Base-by-base conservation (phyloP, 92 coral and sea anemone genomes). In the Siderastrea radians region DNA sequence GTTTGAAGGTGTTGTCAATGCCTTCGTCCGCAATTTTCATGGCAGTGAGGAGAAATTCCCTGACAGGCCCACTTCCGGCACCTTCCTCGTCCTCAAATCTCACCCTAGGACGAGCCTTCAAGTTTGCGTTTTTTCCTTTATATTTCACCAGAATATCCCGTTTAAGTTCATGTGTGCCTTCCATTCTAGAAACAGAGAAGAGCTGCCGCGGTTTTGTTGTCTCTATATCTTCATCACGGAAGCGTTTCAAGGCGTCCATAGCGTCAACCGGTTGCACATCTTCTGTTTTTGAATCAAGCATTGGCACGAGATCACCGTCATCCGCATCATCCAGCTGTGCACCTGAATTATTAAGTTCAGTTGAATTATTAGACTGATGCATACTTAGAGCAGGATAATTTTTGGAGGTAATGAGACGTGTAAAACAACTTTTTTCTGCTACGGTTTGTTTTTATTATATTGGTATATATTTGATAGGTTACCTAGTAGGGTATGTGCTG, bases 31-130 rank as follows among this genome's bases (percentile, higher is more conserved):
- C 89, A 26, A 87, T 50, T 79, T 90, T 90, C 86, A 90, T 82
- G 6, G 92, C 92, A 5, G 11, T 57, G 47, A 60, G 53, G 14
- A 93, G 69, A 71, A 93, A 93, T 62, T 90, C 95, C 17, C 80
- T 61, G 64, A 84, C 75, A 48, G 85, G 92, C 17, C 92, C 89
- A 75, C 89, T 77, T 51, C 91, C 92, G 15, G 84, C 93, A 51
- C 92, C 96, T 64, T 79, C 92, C 76, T 90, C 94, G 44, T 82
- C 94, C 87, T 93, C 92, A 64, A 90, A 93, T 50, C 86, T 68
- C 57, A 70, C 87, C 68, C 87, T 82, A 53, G 77, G 77, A 15
- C 68, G 79, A 53, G 87, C 87, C 15, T 82, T 82, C n/a, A 71
- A 72, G 72, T 83, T 83, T 9, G 90, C 54, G 5, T 11, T 68